A percentile compares a stretch with the other conserved stretches of the same genome.
phyloP scores from a whole-genome alignment of 1,140 invertebrate genomes.

The Drosophila bocki region DNA sequence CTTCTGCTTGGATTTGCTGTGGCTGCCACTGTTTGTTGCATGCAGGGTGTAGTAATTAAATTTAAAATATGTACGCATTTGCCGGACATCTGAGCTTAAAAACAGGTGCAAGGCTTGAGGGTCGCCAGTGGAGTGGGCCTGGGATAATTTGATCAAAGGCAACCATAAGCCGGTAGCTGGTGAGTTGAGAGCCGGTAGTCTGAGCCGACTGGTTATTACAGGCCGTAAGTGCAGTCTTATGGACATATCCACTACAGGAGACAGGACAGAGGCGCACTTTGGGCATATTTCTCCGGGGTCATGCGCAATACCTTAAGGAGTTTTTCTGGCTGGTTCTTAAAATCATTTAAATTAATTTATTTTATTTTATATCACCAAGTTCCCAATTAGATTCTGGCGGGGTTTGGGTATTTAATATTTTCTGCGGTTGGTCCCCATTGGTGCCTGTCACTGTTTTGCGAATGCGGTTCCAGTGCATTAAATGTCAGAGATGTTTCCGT shows the following conservation, averaged over 20 bases:
- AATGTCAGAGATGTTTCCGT: slow-evolving; percentile 16
- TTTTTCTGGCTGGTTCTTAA: too few species aligned
- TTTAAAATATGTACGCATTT: slow-evolving; percentile 79
- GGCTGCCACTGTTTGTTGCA: slow-evolving; percentile 57
- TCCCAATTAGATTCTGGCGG: not conserved
- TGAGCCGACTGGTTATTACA: slow-evolving; percentile 40
- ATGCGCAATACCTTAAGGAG: not conserved
- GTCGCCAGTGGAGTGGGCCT: not conserved
- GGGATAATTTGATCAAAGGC: slow-evolving; percentile 79
- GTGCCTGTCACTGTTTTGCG: slow-evolving; percentile 23
- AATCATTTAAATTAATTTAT: not conserved
- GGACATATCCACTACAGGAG: slow-evolving; percentile 1
- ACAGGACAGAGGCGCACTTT: slow-evolving; percentile 10
- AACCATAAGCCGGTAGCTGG: slow-evolving; percentile 59
- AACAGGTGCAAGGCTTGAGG: slow-evolving; percentile 52
- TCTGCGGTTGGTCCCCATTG: slow-evolving; percentile 7
- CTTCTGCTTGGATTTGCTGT: slow-evolving; percentile 61
- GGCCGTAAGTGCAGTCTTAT: slow-evolving; percentile 48
- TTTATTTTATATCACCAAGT: not conserved
- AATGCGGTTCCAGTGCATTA: slow-evolving; percentile 15
- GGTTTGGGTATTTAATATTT: slow-evolving; percentile 7
- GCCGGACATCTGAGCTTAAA: slow-evolving; percentile 68
- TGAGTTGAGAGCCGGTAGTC: slow-evolving; percentile 17
- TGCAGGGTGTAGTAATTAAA: slow-evolving; percentile 75
- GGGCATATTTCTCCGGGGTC: not conserved